A percentile compares a stretch with the other conserved stretches of the same genome.
Evolutionary conservation across 2,797 vertebrate genomes (phyloP).

Genomic region (Poliocrania exsul): DNA sequence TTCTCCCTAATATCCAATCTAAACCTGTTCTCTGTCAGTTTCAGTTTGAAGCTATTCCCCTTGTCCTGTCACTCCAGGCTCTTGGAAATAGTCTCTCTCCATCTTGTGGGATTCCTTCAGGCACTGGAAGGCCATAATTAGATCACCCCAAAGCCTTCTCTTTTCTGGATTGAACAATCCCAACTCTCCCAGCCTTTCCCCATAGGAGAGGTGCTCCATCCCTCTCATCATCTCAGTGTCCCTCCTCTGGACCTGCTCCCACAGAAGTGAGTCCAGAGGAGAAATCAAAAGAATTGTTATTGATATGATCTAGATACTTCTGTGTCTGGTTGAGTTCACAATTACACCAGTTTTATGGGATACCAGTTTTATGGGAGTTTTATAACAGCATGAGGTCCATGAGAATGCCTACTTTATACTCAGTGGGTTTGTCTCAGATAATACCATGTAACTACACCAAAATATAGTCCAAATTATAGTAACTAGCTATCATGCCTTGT

Average conservation of each 20-base stretch:
- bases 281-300: neutral
- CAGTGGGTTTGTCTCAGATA: neutral
- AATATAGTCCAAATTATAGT: neutral
- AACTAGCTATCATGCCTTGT: neutral
- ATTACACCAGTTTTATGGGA: neutral
- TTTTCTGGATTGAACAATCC: neutral
- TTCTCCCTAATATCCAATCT: rapidly evolving
- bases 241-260: neutral
- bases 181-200: neutral
- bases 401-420: neutral
- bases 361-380: neutral
- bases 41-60: rapidly evolving
- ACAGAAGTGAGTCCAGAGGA: neutral
- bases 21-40: rapidly evolving
- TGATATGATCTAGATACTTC: neutral
- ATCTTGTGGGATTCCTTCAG: neutral
- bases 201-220: neutral
- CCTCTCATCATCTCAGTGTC: neutral
- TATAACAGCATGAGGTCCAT: neutral
- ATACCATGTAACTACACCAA: neutral
- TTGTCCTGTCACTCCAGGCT: neutral
- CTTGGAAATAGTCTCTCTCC: neutral
- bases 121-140: neutral
- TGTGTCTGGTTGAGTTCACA: neutral
- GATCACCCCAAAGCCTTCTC: neutral